Percentiles rank a stretch among this genome's conserved stretches.
These are phyloP conservation scores for Chrysolina americana DNA, from an alignment of 2,888 invertebrate genomes.

Conservation along the genomic window DNA sequence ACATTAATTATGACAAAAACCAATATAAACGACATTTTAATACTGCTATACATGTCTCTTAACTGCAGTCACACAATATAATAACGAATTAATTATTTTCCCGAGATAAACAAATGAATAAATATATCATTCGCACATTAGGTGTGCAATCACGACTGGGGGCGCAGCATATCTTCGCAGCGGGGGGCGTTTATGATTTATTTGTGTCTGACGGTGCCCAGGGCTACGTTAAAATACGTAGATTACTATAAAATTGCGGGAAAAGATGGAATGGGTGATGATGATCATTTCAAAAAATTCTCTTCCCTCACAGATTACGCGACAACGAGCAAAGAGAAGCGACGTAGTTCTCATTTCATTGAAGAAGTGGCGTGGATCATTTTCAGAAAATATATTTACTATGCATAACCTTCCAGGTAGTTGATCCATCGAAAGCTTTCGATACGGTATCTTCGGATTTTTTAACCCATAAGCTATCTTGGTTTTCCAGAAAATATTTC, in stretches of 20 bases:
- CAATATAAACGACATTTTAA: constrained; percentile 24
- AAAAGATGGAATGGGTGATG: neutral
- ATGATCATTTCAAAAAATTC: neutral
- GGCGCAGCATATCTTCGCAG: constrained; percentile 44
- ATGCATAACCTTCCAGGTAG: too few relatives aligned
- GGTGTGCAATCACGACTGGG: constrained; percentile 42
- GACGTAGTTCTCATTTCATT: too few relatives aligned
- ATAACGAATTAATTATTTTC: constrained; percentile 24
- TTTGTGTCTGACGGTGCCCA: neutral
- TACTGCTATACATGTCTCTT: constrained; percentile 3
- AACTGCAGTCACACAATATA: neutral
- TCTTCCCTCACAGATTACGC: neutral
- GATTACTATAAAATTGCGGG: neutral
- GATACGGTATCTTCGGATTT: too few relatives aligned
- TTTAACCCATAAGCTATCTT: too few relatives aligned
- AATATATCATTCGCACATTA: constrained; percentile 45
- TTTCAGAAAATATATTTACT: too few relatives aligned
- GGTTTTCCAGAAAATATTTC: too few relatives aligned
- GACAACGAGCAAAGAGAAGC: too few relatives aligned
- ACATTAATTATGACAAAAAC: constrained; percentile 27
- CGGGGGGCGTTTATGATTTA: constrained; percentile 36
- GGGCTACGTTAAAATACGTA: neutral
- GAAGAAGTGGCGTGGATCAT: too few relatives aligned
- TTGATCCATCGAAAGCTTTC: too few relatives aligned
- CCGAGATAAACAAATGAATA: constrained; percentile 37